Evolutionary conservation across 2,797 vertebrate species (phyloP).

Genomic region (Esox masquinongy): DNA sequence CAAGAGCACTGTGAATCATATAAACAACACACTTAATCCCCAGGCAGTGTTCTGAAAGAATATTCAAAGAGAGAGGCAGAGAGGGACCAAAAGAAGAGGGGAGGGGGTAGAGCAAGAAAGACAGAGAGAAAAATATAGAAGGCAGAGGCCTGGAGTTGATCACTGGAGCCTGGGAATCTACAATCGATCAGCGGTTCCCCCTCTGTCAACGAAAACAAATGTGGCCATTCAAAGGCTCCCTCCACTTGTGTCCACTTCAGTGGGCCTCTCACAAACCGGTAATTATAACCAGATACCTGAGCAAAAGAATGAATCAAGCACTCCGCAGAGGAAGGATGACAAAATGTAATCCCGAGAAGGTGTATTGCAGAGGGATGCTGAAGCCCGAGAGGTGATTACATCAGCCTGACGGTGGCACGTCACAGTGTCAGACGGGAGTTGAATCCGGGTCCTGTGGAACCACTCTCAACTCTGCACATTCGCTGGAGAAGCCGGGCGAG

Average conservation of each 20-base stretch:
- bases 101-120: background rate
- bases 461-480: background rate
- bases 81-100: background rate
- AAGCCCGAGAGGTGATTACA: background rate
- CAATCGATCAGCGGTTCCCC: slow-evolving; percentile 31
- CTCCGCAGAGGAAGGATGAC: background rate
- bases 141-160: slow-evolving; percentile 8
- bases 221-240: slow-evolving; percentile 17
- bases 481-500: background rate
- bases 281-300: slow-evolving; percentile 17
- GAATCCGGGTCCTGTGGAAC: background rate
- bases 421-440: background rate
- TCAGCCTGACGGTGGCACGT: background rate
- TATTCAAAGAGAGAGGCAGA: background rate
- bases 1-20: background rate
- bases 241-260: slow-evolving; percentile 18
- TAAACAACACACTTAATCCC: background rate
- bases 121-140: background rate
- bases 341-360: background rate
- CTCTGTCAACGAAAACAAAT: slow-evolving; percentile 31
- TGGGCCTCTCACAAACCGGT: slow-evolving; percentile 17
- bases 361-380: background rate
- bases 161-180: slow-evolving; percentile 18
- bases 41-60: background rate
- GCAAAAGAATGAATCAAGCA: slow-evolving; percentile 13